Conservation (phyloP, 2,888 invertebrate genomes). For the Caenorhabditis sulstoni region DNA sequence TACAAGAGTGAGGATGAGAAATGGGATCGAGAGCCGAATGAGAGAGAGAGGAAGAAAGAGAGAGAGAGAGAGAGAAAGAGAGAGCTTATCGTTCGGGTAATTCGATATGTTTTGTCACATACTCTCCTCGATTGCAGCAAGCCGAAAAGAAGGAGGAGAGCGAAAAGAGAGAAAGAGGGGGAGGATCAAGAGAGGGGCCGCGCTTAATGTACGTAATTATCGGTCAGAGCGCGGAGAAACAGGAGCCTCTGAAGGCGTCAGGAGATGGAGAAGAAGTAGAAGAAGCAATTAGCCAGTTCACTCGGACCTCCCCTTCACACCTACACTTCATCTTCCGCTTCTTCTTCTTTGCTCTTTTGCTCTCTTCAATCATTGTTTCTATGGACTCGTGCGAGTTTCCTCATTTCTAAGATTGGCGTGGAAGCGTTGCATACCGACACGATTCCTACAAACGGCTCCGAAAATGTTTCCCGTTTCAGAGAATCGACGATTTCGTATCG, state of each 20-base stretch:
- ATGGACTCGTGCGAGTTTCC: neutral
- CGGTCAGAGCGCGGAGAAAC: neutral
- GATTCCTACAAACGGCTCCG: no score
- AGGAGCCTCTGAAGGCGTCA: neutral
- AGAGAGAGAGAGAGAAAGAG: no score
- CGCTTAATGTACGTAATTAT: conserved; percentile 59
- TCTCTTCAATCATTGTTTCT: neutral
- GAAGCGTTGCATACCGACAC: no score
- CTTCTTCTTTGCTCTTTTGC: conserved; percentile 1
- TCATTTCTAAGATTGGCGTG: no score
- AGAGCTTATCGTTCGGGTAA: conserved; percentile 57
- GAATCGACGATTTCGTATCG: no score
- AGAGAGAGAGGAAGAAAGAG: no score
- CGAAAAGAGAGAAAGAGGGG: conserved; percentile 6
- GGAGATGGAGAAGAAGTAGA: neutral
- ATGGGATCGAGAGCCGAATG: conserved; percentile 1
- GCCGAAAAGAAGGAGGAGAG: conserved; percentile 21
- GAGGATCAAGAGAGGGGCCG: conserved; percentile 11
- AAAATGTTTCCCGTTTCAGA: no score
- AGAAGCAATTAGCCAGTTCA: conserved; percentile 34
- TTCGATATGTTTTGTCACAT: conserved; percentile 60
- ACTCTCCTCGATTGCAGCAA: conserved; percentile 48
- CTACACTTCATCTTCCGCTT: neutral
- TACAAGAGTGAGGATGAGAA: conserved; percentile 24
- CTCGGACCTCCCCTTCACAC: conserved; percentile 23